Evolutionary conservation across 2,888 invertebrate species (phyloP).

Genomic region (Tetranychus piercei): DNA sequence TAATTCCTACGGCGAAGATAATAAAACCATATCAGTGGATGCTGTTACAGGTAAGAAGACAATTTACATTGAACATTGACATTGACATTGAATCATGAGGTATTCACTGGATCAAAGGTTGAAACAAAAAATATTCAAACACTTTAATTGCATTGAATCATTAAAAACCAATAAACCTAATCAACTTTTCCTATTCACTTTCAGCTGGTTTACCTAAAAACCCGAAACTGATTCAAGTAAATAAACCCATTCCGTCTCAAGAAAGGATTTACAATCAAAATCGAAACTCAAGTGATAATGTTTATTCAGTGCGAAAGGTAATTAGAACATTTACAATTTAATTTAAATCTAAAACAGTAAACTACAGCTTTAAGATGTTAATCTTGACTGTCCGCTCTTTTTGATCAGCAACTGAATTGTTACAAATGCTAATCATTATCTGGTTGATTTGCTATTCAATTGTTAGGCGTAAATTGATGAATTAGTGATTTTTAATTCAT

Average conservation of each 20-base stretch:
- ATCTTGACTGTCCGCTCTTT: neutral
- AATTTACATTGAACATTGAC: neutral
- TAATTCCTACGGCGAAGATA: conserved; percentile 25
- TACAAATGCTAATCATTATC: too few species aligned
- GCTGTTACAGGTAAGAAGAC: conserved; percentile 1
- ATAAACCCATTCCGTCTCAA: neutral
- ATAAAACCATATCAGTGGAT: conserved; percentile 22
- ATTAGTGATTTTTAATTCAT: neutral
- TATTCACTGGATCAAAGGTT: too few species aligned
- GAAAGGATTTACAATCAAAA: neutral
- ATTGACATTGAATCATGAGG: neutral
- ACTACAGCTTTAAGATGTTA: neutral
- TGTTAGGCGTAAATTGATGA: too few species aligned
- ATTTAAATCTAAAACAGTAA: neutral
- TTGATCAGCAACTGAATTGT: too few species aligned
- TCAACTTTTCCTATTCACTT: too few species aligned
- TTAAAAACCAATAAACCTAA: neutral
- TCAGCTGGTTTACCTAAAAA: neutral
- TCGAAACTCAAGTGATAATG: neutral
- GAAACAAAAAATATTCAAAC: too few species aligned
- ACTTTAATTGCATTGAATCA: neutral
- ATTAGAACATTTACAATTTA: neutral
- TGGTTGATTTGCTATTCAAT: too few species aligned
- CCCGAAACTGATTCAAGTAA: neutral
- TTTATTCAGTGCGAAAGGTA: neutral